Percentiles rank a stretch among this genome's conserved stretches.
Evolutionary conservation across 2,797 vertebrate genomes (phyloP).

Genomic region (Phalloptychus januarius): DNA sequence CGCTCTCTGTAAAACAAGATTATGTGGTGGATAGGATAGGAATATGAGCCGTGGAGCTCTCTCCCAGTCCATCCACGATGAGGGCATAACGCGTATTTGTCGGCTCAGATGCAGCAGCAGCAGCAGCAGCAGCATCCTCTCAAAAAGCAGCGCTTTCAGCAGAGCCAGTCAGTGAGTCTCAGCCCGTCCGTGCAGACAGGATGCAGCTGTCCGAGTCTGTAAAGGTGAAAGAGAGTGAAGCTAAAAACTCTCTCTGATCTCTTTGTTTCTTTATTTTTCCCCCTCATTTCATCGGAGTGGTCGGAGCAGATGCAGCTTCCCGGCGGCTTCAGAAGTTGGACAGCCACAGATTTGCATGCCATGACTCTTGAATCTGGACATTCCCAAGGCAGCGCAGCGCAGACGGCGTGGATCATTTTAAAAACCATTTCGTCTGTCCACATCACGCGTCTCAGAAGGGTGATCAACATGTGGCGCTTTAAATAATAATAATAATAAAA

Average conservation of each 20-base stretch:
- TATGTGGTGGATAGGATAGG: slow-evolving; percentile 34
- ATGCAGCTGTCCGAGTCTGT: slow-evolving; percentile 46
- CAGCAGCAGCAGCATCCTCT: slow-evolving; percentile 57
- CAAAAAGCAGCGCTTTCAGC: slow-evolving; percentile 41
- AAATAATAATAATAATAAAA: slow-evolving; percentile 28
- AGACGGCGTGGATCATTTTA: slow-evolving; percentile 34
- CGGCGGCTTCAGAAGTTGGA: slow-evolving; percentile 71
- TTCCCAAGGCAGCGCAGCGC: slow-evolving; percentile 47
- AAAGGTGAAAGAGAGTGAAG: slow-evolving; percentile 26
- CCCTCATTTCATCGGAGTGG: slow-evolving; percentile 35
- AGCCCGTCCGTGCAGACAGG: slow-evolving; percentile 28
- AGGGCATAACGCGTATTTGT: slow-evolving; percentile 52
- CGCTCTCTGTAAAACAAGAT: slow-evolving; percentile 52
- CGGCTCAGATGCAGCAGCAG: slow-evolving; percentile 59
- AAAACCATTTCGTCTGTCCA: slow-evolving; percentile 24
- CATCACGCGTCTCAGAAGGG: slow-evolving; percentile 23
- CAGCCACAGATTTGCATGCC: slow-evolving; percentile 43
- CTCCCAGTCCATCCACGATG: slow-evolving; percentile 49
- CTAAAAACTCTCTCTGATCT: slow-evolving; percentile 29
- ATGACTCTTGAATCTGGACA: slow-evolving; percentile 62
- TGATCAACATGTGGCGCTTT: slow-evolving; percentile 74
- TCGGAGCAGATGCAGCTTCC: slow-evolving; percentile 55
- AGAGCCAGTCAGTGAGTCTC: slow-evolving; percentile 47
- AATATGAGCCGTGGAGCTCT: slow-evolving; percentile 55
- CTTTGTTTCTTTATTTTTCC: slow-evolving; percentile 23